Base-by-base conservation (phyloP, 1,140 invertebrate species). In the Telenomus remus region DNA sequence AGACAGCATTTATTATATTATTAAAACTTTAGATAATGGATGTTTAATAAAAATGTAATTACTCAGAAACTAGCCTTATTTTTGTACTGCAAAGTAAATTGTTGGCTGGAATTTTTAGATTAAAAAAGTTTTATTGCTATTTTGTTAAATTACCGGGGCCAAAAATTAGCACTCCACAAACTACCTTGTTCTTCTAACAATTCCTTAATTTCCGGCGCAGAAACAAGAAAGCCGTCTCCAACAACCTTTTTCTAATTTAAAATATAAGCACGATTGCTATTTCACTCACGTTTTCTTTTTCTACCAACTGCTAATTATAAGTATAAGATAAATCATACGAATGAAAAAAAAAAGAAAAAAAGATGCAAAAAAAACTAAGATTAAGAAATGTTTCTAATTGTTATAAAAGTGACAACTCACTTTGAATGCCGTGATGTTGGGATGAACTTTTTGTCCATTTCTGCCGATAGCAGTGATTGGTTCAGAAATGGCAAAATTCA, bases 401-500 rank as follows among this genome's bases (percentile, higher is more conserved):
- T 27, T 27, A 27, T 6, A 27, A n/a, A 27, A 27, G 19, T 27
- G 37, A 39, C n/a, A 9, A 50, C 27, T 12, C 81, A 86, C 84
- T 70, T 89, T 89, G 46, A 85, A 89, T 0, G 79, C 76, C 8
- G 60, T 84, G 47, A 59, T 78, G 79, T 82, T 85, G 48, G 82
- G 76, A 19, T 85, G 84, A 11, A 96, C 92, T 82, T 92, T 91
- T 68, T 94, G 93, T 47, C 95, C 95, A 84, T 95, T 92, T 79
- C 94, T 93, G 78, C 95, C 94, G 14, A 96, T 91, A 4, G 94
- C 95, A 0, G 92, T 91, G 9, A 93, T 92, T 14, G 91, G 92
- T 75, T 94, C 93, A 6, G 91, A 91, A 44, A 94, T 89, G 0
- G 91, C 92, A 76, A 92, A 97, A 76, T 92, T 90, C 11, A 97